Evolutionary conservation across 2,888 invertebrate species (phyloP).

Genomic region (Lissocephala sabroskyi): DNA sequence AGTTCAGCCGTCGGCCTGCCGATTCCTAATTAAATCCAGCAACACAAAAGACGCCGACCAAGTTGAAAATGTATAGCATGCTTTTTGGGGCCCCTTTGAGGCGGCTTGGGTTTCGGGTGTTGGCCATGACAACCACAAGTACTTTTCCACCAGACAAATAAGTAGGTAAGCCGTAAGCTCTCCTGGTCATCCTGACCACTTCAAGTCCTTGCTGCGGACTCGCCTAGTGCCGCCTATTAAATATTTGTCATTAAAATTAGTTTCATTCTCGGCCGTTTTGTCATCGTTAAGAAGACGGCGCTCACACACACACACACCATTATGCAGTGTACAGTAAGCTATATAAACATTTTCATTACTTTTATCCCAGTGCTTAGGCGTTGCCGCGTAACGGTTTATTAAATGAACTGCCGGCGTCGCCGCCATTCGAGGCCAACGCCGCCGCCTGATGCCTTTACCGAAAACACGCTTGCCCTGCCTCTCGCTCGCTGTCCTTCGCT

Average conservation of each 20-base stretch:
- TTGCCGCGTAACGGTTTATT: constrained; percentile 41
- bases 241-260: constrained; percentile 32
- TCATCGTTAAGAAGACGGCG: not conserved
- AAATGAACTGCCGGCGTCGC: constrained; percentile 22
- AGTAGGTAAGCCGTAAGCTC: too few relatives aligned
- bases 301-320: constrained; percentile 1
- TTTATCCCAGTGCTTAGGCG: constrained; percentile 19
- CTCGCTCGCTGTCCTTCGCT: not conserved
- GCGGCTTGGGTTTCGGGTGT: too few relatives aligned
- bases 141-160: too few relatives aligned
- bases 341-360: constrained; percentile 37
- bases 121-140: too few relatives aligned
- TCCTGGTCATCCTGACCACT: too few relatives aligned
- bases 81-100: too few relatives aligned
- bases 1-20: too few relatives aligned
- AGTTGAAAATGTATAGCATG: too few relatives aligned
- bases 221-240: not conserved
- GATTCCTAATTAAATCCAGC: too few relatives aligned
- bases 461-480: constrained; percentile 8
- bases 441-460: too few relatives aligned
- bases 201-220: too few relatives aligned
- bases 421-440: constrained; percentile 22
- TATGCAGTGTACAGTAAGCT: not conserved
- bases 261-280: constrained; percentile 16
- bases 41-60: too few relatives aligned